phyloP scores from a whole-genome alignment of 2,797 vertebrate species.

The Epinephelus malabaricus region DNA sequence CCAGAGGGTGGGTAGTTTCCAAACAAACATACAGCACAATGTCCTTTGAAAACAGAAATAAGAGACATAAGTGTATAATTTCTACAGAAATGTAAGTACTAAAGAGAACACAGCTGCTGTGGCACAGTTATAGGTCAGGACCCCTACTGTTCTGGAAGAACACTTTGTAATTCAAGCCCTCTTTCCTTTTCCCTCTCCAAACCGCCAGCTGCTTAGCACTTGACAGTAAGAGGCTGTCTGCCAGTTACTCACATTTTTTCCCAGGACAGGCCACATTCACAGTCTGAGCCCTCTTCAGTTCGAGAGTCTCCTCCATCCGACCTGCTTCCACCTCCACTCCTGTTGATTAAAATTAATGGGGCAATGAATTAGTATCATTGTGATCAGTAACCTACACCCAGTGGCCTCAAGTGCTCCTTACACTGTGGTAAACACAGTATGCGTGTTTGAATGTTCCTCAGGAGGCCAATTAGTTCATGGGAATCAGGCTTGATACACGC shows the following conservation, averaged over 20 bases:
- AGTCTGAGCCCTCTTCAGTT: slow-evolving; percentile 37
- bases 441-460: slow-evolving; percentile 24
- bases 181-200: slow-evolving; percentile 39
- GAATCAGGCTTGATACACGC: slow-evolving; percentile 41
- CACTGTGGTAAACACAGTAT: slow-evolving; percentile 12
- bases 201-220: slow-evolving; percentile 54
- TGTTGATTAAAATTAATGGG: slow-evolving; percentile 44
- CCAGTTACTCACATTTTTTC: slow-evolving; percentile 38
- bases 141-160: slow-evolving; percentile 54
- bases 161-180: slow-evolving; percentile 54
- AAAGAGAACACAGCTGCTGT: slow-evolving; percentile 57
- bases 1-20: slow-evolving; percentile 2
- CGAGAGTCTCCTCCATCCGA: slow-evolving; percentile 40
- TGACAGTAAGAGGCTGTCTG: slow-evolving; percentile 45
- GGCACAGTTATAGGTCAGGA: slow-evolving; percentile 52
- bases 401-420: slow-evolving; percentile 31
- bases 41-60: slow-evolving; percentile 8
- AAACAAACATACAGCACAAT: slow-evolving; percentile 4
- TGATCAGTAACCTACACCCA: slow-evolving; percentile 31
- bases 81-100: slow-evolving; percentile 24
- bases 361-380: slow-evolving; percentile 28
- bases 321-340: slow-evolving; percentile 22
- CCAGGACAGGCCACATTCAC: slow-evolving; percentile 48
- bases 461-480: slow-evolving; percentile 61
- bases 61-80: slow-evolving; percentile 16